Base-by-base conservation (phyloP, 2,888 invertebrate genomes). In the Portevinia maculata region DNA sequence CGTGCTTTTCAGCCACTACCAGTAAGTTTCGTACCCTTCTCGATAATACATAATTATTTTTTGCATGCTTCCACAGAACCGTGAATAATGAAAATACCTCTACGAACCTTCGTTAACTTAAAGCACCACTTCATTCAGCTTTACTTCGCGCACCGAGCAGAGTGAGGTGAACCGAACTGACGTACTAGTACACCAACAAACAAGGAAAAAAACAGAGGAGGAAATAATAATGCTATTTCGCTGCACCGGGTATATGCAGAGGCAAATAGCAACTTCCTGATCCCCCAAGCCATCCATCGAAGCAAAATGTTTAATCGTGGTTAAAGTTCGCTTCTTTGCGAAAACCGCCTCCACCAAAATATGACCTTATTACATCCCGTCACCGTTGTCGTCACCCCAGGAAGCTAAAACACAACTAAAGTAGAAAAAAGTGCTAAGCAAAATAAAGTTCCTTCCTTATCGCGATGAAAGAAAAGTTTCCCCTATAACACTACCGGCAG, bases 211-310 rank as follows among this genome's bases (percentile, higher is more conserved):
- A 70, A 78, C 60, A 62, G 4, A 24, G 34, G 75, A 75, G 83
- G 83, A 83, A 78, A 78, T 83, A 78, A 83, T 83, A 78, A 78
- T 78, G 78, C 78, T 67, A 73, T 78, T 83, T 71, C 73, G 81
- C 46, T 83, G 83, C 53, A 83, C 50, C 60, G 55, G 71, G 53
- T 65, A 55, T 50, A 50, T 41, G 69, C 62, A 75, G 41, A 64
- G 24, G 32, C 52, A 70, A 70, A 64, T 30, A 69, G 2, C 24
- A 32, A 24, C 59, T 19, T 39, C 17, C 13, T 44, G n/a, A 6
- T 1, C 17, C 19, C 41, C 11, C 21, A 44, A 41, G 46, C 0
- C 44, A 24, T 17, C 30, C 50, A 53, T 55, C 65, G 41, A 59
- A 70, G 59, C 46, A 60, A 70, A 53, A 81, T 75, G 59, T 70